Evolutionary conservation across 2,888 invertebrate species (phyloP), one percentile per base, ranked within the genome.

Genomic region (Rhogogaster chlorosoma): DNA sequence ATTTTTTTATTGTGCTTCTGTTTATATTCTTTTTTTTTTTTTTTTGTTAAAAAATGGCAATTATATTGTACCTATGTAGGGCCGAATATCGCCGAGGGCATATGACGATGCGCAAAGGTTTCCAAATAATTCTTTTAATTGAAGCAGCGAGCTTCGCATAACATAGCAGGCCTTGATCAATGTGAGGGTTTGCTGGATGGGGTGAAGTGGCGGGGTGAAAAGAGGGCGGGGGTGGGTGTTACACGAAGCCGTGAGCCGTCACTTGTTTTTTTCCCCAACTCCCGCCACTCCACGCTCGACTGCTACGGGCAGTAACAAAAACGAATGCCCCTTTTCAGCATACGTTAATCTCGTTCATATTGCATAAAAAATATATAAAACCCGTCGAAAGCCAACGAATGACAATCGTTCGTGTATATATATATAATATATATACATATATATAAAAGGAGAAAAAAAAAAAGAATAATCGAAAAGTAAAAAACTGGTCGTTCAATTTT

Each of bases 341-440:
- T 80, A 73, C 80, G 83, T 26, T 78, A 71, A 32, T 80, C 83
- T 61, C 70, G 85, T 80, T 85, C 71, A 71, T 90, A 90, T 89
- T 90, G 91, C 88, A 90, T 90, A 91, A 90, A 91, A 91, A 90
- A 90, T 89, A 88, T 89, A 90, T 91, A 73, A 92, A 90, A 89
- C 89, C 89, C 89, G 89, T 91, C 91, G 91, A 91, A 90, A 89
- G 90, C 89, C 90, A 91, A 91, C 91, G 90, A 90, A 91, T 90
- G 91, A 92, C 61, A 80, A 80, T 80, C 80, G 61, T 26, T 61
- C 70, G 70, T 18, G 12, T 7, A 18, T 78, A 32, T 18, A n/a
- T 36, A 36, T 32, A 70, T 70, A 32, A 32, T 18, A 36, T 61
- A 32, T 26, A 32, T 29, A 29, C 7, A 29, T 64, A 29, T 26